Conservation (phyloP, 2,797 vertebrate species). For the Hemibagrus guttatus region DNA sequence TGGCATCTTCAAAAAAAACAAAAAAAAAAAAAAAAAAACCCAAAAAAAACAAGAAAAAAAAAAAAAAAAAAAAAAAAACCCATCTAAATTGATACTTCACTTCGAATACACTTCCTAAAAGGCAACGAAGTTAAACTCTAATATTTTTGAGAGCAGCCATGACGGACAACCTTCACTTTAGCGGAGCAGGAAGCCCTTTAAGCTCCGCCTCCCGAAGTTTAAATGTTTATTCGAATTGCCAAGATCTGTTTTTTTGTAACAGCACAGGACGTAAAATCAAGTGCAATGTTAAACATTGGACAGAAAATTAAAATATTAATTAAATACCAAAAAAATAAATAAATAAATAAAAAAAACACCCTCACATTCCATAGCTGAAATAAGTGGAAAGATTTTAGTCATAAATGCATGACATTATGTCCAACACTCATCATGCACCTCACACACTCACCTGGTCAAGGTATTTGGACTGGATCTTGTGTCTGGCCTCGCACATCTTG, state of each 20-base stretch:
- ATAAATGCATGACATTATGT: neutral
- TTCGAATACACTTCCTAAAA: neutral
- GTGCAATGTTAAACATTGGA: no score
- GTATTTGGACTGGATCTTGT: slow-evolving; percentile 97
- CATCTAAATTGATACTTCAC: neutral
- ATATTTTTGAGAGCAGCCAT: neutral
- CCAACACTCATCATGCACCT: neutral
- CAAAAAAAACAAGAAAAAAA: no score
- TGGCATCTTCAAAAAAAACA: neutral
- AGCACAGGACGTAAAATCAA: no score
- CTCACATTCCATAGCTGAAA: no score
- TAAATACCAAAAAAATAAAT: no score
- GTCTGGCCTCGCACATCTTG: slow-evolving; percentile 93
- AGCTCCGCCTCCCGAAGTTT: neutral
- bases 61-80: neutral
- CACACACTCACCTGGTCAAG: slow-evolving; percentile 85
- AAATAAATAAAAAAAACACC: no score
- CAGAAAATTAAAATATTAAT: no score
- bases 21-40: no score
- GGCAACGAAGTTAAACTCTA: neutral
- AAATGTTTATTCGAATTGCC: neutral
- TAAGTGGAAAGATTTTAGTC: no score
- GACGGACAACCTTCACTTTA: no score
- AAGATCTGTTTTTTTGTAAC: no score
- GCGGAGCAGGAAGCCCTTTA: neutral